Evolutionary conservation across 2,888 invertebrate species (phyloP).

Genomic region (Lycocerus yunnanus): DNA sequence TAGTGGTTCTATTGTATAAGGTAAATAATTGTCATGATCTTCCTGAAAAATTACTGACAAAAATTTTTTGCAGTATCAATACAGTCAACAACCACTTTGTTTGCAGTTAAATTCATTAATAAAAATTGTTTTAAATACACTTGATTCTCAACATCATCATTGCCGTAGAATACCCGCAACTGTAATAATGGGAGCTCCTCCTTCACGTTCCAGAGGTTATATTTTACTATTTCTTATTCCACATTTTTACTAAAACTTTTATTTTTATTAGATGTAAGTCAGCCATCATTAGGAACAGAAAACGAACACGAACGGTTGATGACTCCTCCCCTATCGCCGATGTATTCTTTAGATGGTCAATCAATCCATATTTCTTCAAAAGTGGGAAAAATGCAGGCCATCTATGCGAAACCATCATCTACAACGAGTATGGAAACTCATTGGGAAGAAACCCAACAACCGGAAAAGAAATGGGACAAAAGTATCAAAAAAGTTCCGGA

Average conservation of each 20-base stretch:
- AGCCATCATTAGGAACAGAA: constrained; percentile 75
- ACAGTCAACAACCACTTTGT: constrained; percentile 71
- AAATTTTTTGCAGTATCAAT: constrained; percentile 66
- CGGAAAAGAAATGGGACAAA: constrained; percentile 46
- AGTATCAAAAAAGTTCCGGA: constrained; percentile 37
- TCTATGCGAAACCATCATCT: constrained; percentile 53
- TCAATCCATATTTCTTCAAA: constrained; percentile 55
- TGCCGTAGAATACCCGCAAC: constrained; percentile 84
- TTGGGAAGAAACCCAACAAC: constrained; percentile 68
- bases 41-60: neutral
- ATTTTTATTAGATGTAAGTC: constrained; percentile 67
- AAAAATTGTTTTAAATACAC: constrained; percentile 86
- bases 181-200: constrained; percentile 74
- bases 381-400: constrained; percentile 53
- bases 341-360: constrained; percentile 63
- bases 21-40: constrained; percentile 58
- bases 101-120: constrained; percentile 79
- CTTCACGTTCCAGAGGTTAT: constrained; percentile 68
- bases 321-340: constrained; percentile 66
- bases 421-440: constrained; percentile 66
- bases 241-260: neutral
- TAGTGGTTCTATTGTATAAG: constrained; percentile 95
- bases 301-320: constrained; percentile 61
- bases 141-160: constrained; percentile 89
- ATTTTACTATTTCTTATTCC: neutral